Evolutionary conservation across 2,797 vertebrate species (phyloP), one percentile per base, ranked within the genome.

Genomic region (Paedocypris micromegethes): DNA sequence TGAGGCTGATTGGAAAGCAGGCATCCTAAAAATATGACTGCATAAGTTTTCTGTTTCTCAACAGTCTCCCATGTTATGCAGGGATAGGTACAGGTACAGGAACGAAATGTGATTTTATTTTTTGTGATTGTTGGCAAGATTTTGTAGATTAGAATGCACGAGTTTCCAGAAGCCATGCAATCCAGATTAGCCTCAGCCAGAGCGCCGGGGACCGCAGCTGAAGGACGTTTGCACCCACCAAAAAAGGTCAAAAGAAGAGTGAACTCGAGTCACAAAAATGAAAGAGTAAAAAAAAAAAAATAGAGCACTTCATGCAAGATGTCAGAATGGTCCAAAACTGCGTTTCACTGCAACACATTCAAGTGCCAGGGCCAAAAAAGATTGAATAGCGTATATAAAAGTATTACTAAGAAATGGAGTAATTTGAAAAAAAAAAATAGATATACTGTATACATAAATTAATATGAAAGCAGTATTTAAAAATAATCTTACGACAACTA

Each of bases 231-330:
- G 23, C 23, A 23, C 23, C 23, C 23, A 23, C 9, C 3, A 52
- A 51, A 47, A 39, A 38, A 43, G 56, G 9, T 46, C 44, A 62
- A 42, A 55, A 2, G 62, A 38, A 8, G 6, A 5, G n/a, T 23
- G 39, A 43, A 3, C 3, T 4, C 6, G 23, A 23, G 23, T 23
- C 23, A 23, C 37, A 54, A 61, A 55, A 23, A 3, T 38, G 6
- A 50, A 42, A 60, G 2, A 6, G 6, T 2, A 59, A 50, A 58
- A 52, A 6, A 5, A 46, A 37, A 50, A 39, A 64, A 9, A 54
- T 41, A 68, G 39, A 60, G 48, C 84, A 86, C 70, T 66, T 84
- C 86, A 90, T 90, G 86, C 87, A 89, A 80, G 79, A 84, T 85
- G 85, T 85, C 83, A 80, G 64, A 78, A 78, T 76, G 82, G 84